Evolutionary conservation across 2,888 invertebrate genomes (phyloP), one percentile per base, ranked within the genome.

Genomic region (Hydraecia micacea): DNA sequence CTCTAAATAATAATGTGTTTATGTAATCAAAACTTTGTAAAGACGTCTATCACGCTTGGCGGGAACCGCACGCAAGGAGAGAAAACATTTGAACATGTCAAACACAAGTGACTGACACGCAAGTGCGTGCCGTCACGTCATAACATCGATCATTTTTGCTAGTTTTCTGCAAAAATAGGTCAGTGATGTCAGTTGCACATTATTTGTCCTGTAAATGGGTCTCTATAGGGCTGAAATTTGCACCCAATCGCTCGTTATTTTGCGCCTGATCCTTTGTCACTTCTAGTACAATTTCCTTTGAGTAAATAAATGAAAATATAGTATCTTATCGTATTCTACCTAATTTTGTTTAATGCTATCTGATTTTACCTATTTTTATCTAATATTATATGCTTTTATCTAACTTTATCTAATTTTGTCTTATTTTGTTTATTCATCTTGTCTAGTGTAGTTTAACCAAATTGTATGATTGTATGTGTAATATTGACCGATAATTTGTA

Each of bases 31-130:
- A 83, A 46, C 25, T 69, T 39, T 74, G 52, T 80, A 42, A 49
- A 69, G 36, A 80, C 62, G 65, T 66, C 49, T 66, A 75, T 74
- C 52, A 77, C 62, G 74, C 73, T 32, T 52, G 36, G 67, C 52
- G 69, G 63, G 46, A 73, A 73, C 36, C 28, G 7, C 67, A 79
- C 55, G 63, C 65, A 18, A 71, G 25, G 36, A 42, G 28, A 46
- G 55, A 62, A 81, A 82, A 72, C 82, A 77, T 81, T 62, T 75
- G 46, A 73, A 75, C 63, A 72, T 73, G 62, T 75, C 81, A 77
- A 84, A 73, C 75, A 28, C 42, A 42, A 68, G 42, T 70, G 85
- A 84, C 69, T 73, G 84, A 81, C 84, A 73, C 72, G 32, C 66
- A 58, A 67, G 58, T 63, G 62, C 69, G 72, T 70, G 71, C 13